Evolutionary conservation across 1,140 invertebrate genomes (phyloP).

Genomic region (Probaryconus sp.): DNA sequence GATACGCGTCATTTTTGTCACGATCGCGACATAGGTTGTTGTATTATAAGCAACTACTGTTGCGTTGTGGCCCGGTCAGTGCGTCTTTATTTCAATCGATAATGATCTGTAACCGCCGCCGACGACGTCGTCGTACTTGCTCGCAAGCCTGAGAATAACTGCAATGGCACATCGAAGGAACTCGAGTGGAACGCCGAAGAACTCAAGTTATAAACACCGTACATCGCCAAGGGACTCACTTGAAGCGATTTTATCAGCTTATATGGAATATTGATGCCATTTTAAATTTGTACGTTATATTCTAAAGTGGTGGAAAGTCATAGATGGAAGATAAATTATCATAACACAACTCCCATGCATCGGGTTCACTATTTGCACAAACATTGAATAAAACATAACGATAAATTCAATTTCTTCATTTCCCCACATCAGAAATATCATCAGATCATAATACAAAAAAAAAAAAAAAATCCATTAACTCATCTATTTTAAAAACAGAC

Average conservation of each 20-base stretch:
- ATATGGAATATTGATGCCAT: conserved; percentile 42
- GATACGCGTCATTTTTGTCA: conserved; percentile 78
- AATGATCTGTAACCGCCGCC: conserved; percentile 74
- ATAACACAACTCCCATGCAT: too few species aligned
- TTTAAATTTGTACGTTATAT: conserved; percentile 15
- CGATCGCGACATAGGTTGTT: conserved; percentile 73
- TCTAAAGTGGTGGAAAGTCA: too few species aligned
- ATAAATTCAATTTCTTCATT: too few species aligned
- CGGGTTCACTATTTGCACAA: too few species aligned
- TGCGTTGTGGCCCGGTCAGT: conserved; percentile 47
- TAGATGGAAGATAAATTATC: too few species aligned
- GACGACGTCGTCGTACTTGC: conserved; percentile 55
- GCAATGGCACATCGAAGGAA: conserved; percentile 50
- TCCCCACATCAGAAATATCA: too few species aligned
- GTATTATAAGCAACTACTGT: conserved; percentile 66
- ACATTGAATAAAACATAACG: too few species aligned
- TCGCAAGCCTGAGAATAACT: conserved; percentile 58
- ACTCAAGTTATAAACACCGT: conserved; percentile 56
- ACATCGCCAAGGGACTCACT: conserved; percentile 33
- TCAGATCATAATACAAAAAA: too few species aligned
- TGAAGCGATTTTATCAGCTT: conserved; percentile 50
- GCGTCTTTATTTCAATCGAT: conserved; percentile 74
- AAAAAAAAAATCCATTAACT: too few species aligned
- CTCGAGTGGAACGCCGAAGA: conserved; percentile 58
- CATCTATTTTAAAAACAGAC: too few species aligned